Conservation (phyloP, 2,888 invertebrate genomes). For the Dynastes maya region DNA sequence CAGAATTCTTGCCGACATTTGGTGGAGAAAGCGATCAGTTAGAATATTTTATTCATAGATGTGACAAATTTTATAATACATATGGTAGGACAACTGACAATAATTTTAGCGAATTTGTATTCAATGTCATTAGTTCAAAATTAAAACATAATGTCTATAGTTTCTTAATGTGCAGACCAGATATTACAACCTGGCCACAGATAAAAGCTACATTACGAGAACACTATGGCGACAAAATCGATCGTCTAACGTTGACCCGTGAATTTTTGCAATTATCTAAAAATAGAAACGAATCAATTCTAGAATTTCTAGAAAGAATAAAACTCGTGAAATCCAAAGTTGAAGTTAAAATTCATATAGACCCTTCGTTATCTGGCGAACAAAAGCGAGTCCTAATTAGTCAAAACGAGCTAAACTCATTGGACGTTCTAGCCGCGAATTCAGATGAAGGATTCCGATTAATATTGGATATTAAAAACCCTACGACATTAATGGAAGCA, state of each 20-base stretch:
- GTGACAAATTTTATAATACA: too few species aligned
- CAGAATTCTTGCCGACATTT: too few species aligned
- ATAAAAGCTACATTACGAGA: slow-evolving; percentile 29
- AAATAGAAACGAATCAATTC: slow-evolving; percentile 37
- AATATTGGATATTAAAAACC: slow-evolving; percentile 26
- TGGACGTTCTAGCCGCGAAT: slow-evolving; percentile 42
- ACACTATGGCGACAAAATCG: slow-evolving; percentile 38
- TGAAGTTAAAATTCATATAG: slow-evolving; percentile 43
- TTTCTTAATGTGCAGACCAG: too few species aligned
- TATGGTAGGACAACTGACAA: too few species aligned
- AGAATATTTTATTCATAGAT: too few species aligned
- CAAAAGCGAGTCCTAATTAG: slow-evolving; percentile 27
- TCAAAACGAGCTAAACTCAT: slow-evolving; percentile 44
- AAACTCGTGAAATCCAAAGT: slow-evolving; percentile 37
- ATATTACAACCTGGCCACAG: slow-evolving; percentile 28
- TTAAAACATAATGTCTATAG: slow-evolving; percentile 24
- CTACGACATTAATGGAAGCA: slow-evolving; percentile 12
- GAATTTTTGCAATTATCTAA: slow-evolving; percentile 44
- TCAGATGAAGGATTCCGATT: slow-evolving; percentile 27
- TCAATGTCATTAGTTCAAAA: slow-evolving; percentile 31
- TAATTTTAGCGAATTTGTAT: slow-evolving; percentile 23
- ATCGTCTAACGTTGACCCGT: slow-evolving; percentile 18
- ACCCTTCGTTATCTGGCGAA: background rate
- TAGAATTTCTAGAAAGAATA: slow-evolving; percentile 44
- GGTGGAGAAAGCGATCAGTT: too few species aligned